Evolutionary conservation across 2,888 invertebrate species (phyloP), one percentile per base, ranked within the genome.

Genomic region (Acholoe squamosa): DNA sequence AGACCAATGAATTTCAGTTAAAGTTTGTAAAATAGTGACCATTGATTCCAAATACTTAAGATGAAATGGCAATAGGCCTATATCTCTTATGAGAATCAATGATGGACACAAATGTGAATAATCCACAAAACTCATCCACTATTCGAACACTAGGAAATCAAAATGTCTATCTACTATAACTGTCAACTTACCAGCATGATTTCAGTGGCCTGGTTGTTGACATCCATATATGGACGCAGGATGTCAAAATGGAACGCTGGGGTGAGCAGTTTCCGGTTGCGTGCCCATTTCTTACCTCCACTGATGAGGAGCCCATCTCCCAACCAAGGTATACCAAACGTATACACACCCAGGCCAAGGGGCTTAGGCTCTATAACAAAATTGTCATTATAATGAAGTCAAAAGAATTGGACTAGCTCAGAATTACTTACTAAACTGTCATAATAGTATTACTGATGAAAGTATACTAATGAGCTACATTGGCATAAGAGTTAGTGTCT

Each of bases 231-330:
- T 3, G 92, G 92, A 86, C 91, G 91, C 19, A 93, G 91, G 80
- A 93, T 92, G 89, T 93, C 92, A 91, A 93, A 93, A 80, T 93
- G 93, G 89, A 93, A 93, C 0, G 93, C 93, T 19, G 93, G 93
- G 0, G 93, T 93, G 28, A 93, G 90, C 1, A 93, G 91, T 28
- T 92, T 91, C 31, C 93, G 86, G 77, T 92, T 92, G n/a, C 93
- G 84, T 10, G 91, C 90, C 93, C 93, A 93, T 54, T 92, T 93
- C 28, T 91, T 86, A 14, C 93, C 93, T 19, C 90, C 77, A 31
- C 92, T 90, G 22, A 93, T 67, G 52, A 93, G 89, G 10, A 93
- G 86, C 0, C 93, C 93, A 76, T 93, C 92, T 3, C 94, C 93
- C 16, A 89, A 43, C 89, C 89, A 89, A 5, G 89, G 61, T 12